A percentile compares a stretch with the other conserved stretches of the same genome.
phyloP scores from a whole-genome alignment of 2,113 vertebrate genomes.

The Bubo bubo region DNA sequence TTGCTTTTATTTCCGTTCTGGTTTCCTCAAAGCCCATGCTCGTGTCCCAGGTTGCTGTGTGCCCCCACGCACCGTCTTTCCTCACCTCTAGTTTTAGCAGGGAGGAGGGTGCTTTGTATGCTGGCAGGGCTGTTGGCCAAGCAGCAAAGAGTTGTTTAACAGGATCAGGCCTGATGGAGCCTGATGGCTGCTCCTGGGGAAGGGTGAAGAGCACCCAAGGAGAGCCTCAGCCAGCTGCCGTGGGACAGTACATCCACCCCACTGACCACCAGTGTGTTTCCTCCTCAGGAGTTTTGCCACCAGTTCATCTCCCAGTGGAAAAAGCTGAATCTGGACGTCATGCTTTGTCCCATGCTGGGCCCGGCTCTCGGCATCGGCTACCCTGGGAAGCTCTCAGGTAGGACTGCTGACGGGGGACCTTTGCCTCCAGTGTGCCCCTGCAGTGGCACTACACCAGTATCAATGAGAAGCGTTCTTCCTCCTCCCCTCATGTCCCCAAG shows the following conservation, averaged over 20 bases:
- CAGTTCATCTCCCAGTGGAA: conserved; percentile 81
- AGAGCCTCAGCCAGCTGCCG: neutral
- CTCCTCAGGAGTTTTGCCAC: conserved; percentile 73
- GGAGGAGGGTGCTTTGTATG: neutral
- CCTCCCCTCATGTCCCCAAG: neutral
- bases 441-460: neutral
- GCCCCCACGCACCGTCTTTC: neutral
- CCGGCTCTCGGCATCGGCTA: conserved; percentile 73
- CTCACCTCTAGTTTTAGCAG: neutral
- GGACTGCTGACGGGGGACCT: accelerated
- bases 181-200: neutral
- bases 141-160: neutral
- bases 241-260: neutral
- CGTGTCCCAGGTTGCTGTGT: accelerated
- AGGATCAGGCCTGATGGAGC: neutral
- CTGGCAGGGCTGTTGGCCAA: neutral
- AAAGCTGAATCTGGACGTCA: conserved; percentile 78
- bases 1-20: neutral
- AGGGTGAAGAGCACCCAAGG: neutral
- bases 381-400: conserved; percentile 67
- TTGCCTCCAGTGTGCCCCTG: neutral
- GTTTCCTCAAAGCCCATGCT: neutral
- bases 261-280: neutral
- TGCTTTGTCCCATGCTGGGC: conserved; percentile 80
- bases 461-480: neutral